Percentiles rank a stretch among this genome's conserved stretches.
phyloP scores from a whole-genome alignment of 2,113 vertebrate genomes.

The Atractosteus spatula region DNA sequence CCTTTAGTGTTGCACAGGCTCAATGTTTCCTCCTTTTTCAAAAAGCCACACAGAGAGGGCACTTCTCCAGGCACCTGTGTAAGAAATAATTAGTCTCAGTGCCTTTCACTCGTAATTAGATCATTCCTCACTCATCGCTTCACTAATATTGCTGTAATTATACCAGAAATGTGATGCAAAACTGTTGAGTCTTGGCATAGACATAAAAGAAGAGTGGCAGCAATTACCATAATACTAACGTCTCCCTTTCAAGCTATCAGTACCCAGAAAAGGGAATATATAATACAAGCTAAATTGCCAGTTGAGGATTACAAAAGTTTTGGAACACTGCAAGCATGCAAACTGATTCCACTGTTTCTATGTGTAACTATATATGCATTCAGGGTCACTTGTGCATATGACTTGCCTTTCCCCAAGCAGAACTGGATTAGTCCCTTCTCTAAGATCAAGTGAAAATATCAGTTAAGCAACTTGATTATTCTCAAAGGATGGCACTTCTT shows the following conservation, averaged over 20 bases:
- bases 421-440: neutral
- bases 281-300: conserved; percentile 3
- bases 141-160: conserved; percentile 14
- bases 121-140: conserved; percentile 16
- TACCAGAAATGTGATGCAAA: conserved; percentile 2
- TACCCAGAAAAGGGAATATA: neutral
- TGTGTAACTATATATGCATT: neutral
- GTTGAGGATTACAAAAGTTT: neutral
- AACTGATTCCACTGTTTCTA: neutral
- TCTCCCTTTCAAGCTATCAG: neutral
- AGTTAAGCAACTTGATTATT: neutral
- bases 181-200: conserved; percentile 1
- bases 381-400: conserved; percentile 1
- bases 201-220: conserved; percentile 4
- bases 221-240: neutral
- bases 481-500: neutral
- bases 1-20: conserved; percentile 4
- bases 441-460: neutral
- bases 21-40: neutral
- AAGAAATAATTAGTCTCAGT: conserved; percentile 7
- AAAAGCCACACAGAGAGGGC: conserved; percentile 2
- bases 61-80: conserved; percentile 28
- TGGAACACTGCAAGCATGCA: neutral
- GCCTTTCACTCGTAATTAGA: conserved; percentile 19
- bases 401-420: neutral